phyloP scores from a whole-genome alignment of 2,888 invertebrate species.

The Orthosia gracilis region DNA sequence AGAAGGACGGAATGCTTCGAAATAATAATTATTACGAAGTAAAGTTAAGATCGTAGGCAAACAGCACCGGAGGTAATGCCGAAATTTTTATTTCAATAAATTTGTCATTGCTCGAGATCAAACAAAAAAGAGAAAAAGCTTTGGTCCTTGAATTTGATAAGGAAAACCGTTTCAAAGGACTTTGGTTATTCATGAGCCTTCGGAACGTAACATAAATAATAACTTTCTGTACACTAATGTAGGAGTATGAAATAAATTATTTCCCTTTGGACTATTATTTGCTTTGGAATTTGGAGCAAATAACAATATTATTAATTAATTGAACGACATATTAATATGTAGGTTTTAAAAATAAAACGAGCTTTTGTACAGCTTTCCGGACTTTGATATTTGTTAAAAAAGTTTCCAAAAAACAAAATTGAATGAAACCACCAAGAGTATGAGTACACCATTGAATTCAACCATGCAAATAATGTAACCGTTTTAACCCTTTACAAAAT shows the following conservation, averaged over 20 bases:
- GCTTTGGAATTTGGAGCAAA: conserved; percentile 15
- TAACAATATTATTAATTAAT: conserved; percentile 5
- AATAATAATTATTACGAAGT: conserved; percentile 71
- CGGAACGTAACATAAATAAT: conserved; percentile 42
- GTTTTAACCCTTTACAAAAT: conserved; percentile 76
- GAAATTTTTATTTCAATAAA: conserved; percentile 54
- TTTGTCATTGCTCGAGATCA: conserved; percentile 55
- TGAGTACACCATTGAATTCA: conserved; percentile 73
- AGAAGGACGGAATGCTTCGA: conserved; percentile 66
- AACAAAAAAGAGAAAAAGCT: conserved; percentile 50
- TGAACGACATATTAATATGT: conserved; percentile 1
- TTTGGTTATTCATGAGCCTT: conserved; percentile 54
- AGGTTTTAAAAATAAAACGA: neutral
- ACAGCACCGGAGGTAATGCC: conserved; percentile 43
- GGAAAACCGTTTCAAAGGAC: conserved; percentile 49
- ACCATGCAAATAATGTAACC: conserved; percentile 73
- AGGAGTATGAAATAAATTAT: conserved; percentile 22
- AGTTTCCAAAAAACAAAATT: conserved; percentile 31
- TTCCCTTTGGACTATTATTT: conserved; percentile 13
- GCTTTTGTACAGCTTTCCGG: conserved; percentile 8
- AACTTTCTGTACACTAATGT: conserved; percentile 36
- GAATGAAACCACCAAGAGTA: conserved; percentile 58
- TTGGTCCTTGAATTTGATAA: conserved; percentile 45
- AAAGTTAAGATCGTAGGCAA: conserved; percentile 58
- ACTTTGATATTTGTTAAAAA: conserved; percentile 20